Conservation (phyloP, 2,888 invertebrate genomes). For the Tanypteryx hageni region DNA sequence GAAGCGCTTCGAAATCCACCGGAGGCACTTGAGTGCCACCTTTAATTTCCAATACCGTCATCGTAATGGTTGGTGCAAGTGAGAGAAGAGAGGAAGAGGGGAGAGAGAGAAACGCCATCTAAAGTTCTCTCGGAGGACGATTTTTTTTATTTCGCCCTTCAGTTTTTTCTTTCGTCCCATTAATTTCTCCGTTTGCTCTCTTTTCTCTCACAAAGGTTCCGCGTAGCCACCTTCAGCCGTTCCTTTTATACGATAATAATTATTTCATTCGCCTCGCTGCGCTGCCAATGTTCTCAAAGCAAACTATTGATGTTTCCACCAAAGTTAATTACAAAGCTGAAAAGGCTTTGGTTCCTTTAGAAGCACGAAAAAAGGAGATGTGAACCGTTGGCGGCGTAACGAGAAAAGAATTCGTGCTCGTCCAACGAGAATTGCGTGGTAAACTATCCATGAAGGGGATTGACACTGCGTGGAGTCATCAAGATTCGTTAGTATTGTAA, state of each 20-base stretch:
- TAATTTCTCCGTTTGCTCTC: background rate
- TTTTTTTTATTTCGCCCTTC: no score
- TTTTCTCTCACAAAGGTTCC: background rate
- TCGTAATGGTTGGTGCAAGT: background rate
- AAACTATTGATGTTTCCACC: background rate
- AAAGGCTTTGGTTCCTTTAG: background rate
- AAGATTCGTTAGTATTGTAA: no score
- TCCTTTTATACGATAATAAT: background rate
- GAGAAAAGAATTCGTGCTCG: background rate
- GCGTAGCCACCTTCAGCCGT: background rate
- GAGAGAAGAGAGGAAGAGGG: background rate
- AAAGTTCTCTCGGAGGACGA: background rate
- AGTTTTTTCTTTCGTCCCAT: background rate
- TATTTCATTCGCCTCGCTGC: background rate
- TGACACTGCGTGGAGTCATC: no score
- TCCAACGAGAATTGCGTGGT: background rate
- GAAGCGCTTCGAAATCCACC: no score
- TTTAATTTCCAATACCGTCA: background rate
- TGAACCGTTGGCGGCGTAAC: background rate
- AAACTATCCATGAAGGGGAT: no score
- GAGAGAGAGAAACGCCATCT: background rate
- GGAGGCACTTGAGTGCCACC: background rate
- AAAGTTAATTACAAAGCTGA: constrained; percentile 23
- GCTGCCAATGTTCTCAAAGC: background rate
- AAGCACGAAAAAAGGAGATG: background rate